Base-by-base conservation (phyloP, 2,113 vertebrate genomes). In the Steatornis caripensis region DNA sequence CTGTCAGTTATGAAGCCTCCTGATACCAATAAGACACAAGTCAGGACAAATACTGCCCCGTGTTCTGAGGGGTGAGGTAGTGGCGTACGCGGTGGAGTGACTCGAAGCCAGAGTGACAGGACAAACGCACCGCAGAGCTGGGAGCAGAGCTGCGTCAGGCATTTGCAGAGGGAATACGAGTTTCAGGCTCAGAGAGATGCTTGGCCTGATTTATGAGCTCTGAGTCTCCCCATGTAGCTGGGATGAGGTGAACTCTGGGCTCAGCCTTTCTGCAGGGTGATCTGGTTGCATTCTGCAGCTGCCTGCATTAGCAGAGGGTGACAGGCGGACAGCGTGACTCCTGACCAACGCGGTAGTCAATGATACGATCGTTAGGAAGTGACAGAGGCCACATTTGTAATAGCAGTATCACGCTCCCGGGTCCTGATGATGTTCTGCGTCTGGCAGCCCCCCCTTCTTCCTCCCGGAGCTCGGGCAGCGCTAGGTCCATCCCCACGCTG, bases 1-100 rank as follows among this genome's bases (percentile, higher is more conserved):
- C 77, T 95, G 91, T 76, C 92, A 89, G 30, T 58, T 87, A 34
- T 32, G 65, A 92, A 86, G 23, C 41, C 69, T 91, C 90, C 62
- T 84, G 87, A 65, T 54, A 89, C 41, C 2, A 13, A 7, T 85
- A 82, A 87, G 83, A 36, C 86, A 84, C 12, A 41, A 72, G 61
- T 34, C 81, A 94, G 77, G 92, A 91, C 87, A 89, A 85, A 85
- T 70, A 32, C 23, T 75, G 41, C 46, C 77, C 69, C 69, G 57
- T 61, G 91, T 96, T 77, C 74, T 87, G 84, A 77, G 81, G 32
- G 45, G 20, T 84, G 58, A 89, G 64, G 90, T 64, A 30, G n/a
- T 34, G 70, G 27, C 5, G 3, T 21, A 68, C 13, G 41, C 77
- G 79, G 83, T 21, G 49, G 70, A 46, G 54, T 45, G 72, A 65